Percentiles rank a stretch among this genome's conserved stretches.
These are phyloP conservation scores for Lophura nycthemera DNA, from an alignment of 2,113 vertebrate species.

Conservation along the genomic window DNA sequence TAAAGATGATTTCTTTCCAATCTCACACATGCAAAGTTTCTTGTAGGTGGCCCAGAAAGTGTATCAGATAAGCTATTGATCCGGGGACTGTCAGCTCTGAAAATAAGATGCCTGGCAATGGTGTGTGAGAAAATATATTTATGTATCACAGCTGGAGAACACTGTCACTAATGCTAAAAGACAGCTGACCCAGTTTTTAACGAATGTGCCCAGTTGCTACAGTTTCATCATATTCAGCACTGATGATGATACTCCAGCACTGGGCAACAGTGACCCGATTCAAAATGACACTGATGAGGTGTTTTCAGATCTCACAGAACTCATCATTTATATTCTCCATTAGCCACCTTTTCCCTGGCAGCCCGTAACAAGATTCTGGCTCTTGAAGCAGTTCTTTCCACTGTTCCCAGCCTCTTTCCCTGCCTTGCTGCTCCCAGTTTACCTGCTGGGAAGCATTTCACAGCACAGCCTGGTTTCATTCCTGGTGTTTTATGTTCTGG, in stretches of 20 bases:
- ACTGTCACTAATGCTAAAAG: neutral
- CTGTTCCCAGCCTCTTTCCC: neutral
- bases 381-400: rapidly evolving
- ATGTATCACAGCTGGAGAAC: neutral
- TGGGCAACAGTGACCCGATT: neutral
- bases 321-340: neutral
- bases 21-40: neutral
- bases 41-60: slow-evolving; percentile 4
- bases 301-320: neutral
- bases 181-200: neutral
- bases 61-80: neutral
- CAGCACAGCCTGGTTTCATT: neutral
- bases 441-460: neutral
- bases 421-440: neutral
- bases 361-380: neutral
- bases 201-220: neutral
- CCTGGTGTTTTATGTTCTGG: neutral
- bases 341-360: neutral
- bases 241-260: neutral
- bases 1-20: neutral
- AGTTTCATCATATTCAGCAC: neutral
- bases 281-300: neutral
- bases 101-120: neutral
- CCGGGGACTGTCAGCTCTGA: neutral
- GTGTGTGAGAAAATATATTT: neutral